These are phyloP conservation scores for Agraylea sexmaculata DNA, from an alignment of 1,140 invertebrate species.

Conservation along the genomic window DNA sequence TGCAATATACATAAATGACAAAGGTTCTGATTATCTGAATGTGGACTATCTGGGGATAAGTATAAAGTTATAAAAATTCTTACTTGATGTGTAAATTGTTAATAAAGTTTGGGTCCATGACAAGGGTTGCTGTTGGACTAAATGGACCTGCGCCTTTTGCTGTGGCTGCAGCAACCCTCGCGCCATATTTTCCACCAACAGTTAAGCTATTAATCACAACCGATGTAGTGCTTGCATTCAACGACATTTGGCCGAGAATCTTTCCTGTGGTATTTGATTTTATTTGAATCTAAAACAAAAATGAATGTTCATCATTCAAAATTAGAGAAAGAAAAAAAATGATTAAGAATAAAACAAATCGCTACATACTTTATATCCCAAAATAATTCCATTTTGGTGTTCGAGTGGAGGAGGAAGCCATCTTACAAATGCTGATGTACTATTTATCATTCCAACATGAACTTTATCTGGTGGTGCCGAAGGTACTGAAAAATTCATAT, in stretches of 20 bases:
- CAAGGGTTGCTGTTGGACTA: conserved; percentile 38
- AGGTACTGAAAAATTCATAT: conserved; percentile 45
- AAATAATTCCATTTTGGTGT: conserved; percentile 69
- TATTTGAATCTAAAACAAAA: conserved; percentile 47
- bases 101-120: conserved; percentile 42
- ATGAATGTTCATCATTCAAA: conserved; percentile 7
- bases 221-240: conserved; percentile 50
- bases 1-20: conserved; percentile 1
- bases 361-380: conserved; percentile 63
- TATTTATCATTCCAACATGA: conserved; percentile 71
- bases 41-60: background rate
- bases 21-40: background rate
- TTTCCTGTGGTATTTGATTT: conserved; percentile 47
- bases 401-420: conserved; percentile 70
- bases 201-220: conserved; percentile 50
- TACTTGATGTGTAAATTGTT: conserved; percentile 21
- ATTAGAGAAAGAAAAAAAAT: too few species aligned
- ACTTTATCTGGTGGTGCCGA: conserved; percentile 73
- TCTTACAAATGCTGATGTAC: conserved; percentile 60
- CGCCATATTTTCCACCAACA: conserved; percentile 47
- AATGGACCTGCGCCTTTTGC: conserved; percentile 46
- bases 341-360: too few species aligned
- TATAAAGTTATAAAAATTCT: conserved; percentile 9
- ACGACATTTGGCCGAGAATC: conserved; percentile 49
- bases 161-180: conserved; percentile 53